Conservation (phyloP, 2,888 invertebrate genomes). For the Phytoseiulus persimilis region DNA sequence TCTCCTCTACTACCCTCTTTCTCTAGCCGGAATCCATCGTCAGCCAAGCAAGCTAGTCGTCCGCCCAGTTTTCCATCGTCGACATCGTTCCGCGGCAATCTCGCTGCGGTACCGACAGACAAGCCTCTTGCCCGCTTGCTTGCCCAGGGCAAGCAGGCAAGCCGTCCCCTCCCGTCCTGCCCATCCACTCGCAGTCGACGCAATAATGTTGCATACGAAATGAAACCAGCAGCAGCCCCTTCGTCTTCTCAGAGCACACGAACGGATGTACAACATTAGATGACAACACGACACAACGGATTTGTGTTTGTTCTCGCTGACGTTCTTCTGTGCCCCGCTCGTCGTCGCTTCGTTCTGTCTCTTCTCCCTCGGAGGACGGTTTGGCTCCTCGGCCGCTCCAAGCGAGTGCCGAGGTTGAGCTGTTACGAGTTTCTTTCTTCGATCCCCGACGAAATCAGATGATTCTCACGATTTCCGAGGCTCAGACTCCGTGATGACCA, state of each 20-base stretch:
- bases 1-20: background rate
- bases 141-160: background rate
- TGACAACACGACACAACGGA: background rate
- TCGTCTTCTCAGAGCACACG: background rate
- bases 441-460: too few species aligned
- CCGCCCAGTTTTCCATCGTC: background rate
- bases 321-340: background rate
- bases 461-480: too few species aligned
- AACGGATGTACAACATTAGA: background rate
- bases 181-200: background rate
- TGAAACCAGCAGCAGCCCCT: background rate
- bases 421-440: too few species aligned
- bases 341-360: background rate
- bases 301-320: background rate
- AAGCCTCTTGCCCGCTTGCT: background rate
- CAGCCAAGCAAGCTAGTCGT: slow-evolving; percentile 11
- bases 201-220: slow-evolving; percentile 34
- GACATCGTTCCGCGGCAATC: slow-evolving; percentile 12
- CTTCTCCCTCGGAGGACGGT: background rate
- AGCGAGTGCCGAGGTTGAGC: too few species aligned
- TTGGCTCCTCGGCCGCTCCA: too few species aligned
- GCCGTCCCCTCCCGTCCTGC: background rate
- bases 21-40: background rate
- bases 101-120: background rate
- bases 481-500: too few species aligned